Percentiles rank a stretch among this genome's conserved stretches.
phyloP scores from a whole-genome alignment of 2,888 invertebrate species.

The Eupeodes luniger region DNA sequence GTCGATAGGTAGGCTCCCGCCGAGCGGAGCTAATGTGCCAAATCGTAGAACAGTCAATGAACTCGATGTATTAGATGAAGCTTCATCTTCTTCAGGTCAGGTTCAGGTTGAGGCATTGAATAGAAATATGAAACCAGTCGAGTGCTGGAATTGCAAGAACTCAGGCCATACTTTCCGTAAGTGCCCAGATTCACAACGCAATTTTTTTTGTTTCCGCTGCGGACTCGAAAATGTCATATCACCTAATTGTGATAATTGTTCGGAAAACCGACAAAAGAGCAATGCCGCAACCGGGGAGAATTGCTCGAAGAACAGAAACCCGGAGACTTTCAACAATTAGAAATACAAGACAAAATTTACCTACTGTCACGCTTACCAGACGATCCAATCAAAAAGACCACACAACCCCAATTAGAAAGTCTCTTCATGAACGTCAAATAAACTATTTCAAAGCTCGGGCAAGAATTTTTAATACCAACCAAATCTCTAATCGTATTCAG shows the following conservation, averaged over 20 bases:
- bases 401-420: too few species aligned
- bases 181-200: background rate
- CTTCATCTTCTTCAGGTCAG: background rate
- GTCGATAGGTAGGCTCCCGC: too few species aligned
- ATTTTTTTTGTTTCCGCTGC: background rate
- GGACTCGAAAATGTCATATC: background rate
- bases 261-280: conserved; percentile 11
- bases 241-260: conserved; percentile 6
- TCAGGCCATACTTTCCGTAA: background rate
- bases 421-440: too few species aligned
- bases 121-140: background rate
- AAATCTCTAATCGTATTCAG: too few species aligned
- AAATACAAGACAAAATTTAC: background rate
- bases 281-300: background rate
- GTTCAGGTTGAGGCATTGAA: background rate
- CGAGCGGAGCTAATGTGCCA: background rate
- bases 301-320: conserved; percentile 1
- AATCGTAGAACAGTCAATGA: background rate
- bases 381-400: background rate
- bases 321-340: background rate
- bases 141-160: background rate
- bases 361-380: background rate
- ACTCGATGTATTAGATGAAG: background rate
- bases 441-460: too few species aligned
- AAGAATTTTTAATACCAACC: too few species aligned